These are phyloP conservation scores for Actias luna DNA, from an alignment of 2,888 invertebrate species.

Conservation along the genomic window DNA sequence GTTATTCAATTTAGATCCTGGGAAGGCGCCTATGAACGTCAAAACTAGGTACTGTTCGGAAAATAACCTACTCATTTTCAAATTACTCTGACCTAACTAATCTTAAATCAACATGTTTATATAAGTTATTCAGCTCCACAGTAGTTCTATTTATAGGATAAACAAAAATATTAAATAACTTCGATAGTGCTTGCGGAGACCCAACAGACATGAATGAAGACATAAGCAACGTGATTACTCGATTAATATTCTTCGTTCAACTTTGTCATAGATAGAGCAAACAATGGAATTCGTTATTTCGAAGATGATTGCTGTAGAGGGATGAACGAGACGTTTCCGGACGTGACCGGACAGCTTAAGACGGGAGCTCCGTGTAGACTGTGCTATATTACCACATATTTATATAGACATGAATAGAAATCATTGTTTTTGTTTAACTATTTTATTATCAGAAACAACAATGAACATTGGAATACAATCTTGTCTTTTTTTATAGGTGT, in stretches of 20 bases:
- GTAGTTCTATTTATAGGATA: not conserved
- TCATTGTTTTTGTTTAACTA: not conserved
- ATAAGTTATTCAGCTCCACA: no score
- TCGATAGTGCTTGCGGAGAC: not conserved
- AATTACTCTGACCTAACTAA: no score
- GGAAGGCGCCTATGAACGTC: no score
- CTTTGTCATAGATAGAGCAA: slow-evolving; percentile 23
- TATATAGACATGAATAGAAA: slow-evolving; percentile 5
- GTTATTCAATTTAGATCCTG: no score
- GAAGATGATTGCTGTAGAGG: slow-evolving; percentile 47
- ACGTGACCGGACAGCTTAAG: slow-evolving; percentile 42
- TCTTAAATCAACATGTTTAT: no score
- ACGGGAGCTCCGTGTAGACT: slow-evolving; percentile 8
- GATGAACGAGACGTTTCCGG: slow-evolving; percentile 32
- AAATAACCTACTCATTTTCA: no score
- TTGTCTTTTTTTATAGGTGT: no score
- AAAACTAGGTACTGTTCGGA: no score
- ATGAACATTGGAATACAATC: no score
- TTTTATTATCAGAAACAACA: no score
- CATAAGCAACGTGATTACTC: slow-evolving; percentile 1
- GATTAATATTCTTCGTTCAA: slow-evolving; percentile 16
- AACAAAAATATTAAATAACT: not conserved
- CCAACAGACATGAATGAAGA: not conserved
- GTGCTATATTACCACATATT: not conserved
- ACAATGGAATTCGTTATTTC: slow-evolving; percentile 52